phyloP scores from a whole-genome alignment of 2,888 invertebrate species.

The Lamproptera curius region DNA sequence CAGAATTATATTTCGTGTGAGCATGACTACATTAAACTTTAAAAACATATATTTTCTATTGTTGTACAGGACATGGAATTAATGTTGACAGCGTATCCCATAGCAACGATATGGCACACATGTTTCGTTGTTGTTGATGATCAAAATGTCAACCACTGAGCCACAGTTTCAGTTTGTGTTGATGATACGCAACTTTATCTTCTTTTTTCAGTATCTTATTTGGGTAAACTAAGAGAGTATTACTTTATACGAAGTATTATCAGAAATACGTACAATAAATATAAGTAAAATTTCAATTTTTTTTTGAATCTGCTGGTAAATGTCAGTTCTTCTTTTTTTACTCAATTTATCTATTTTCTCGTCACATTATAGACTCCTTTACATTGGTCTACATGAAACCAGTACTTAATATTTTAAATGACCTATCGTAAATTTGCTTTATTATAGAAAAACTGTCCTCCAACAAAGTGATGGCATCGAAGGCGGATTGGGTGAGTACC shows the following conservation, averaged over 20 bases:
- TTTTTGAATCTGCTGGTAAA: no score
- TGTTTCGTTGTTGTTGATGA: no score
- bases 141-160: no score
- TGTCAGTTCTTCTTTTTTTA: no score
- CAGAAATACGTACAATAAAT: background rate
- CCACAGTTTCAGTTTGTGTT: no score
- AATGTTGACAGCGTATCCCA: no score
- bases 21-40: no score
- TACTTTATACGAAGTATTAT: no score
- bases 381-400: background rate
- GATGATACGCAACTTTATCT: no score
- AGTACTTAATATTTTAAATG: background rate
- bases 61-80: no score
- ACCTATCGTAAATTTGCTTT: background rate
- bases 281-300: background rate
- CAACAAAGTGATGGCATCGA: slow-evolving; percentile 58
- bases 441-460: slow-evolving; percentile 55
- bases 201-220: background rate
- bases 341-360: background rate
- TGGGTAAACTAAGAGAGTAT: background rate
- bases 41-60: no score
- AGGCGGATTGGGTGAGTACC: slow-evolving; percentile 60
- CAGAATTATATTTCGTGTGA: slow-evolving; percentile 79
- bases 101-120: no score
- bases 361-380: background rate